Percentiles rank a stretch among this genome's conserved stretches.
Evolutionary conservation across 2,888 invertebrate species (phyloP).

Genomic region (Gastracanthus pulcherrimus): DNA sequence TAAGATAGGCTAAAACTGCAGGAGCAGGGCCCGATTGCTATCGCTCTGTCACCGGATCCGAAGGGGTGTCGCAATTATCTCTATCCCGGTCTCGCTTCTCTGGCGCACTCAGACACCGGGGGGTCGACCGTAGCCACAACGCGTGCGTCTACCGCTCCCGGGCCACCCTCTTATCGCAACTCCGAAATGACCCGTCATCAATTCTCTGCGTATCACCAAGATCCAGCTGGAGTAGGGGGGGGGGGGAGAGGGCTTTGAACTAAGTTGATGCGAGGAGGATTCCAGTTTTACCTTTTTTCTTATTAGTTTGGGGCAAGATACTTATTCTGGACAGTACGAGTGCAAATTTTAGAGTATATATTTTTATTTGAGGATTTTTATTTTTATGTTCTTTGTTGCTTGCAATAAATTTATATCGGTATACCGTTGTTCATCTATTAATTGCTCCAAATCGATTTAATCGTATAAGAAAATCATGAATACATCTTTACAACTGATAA

Average conservation of each 20-base stretch:
- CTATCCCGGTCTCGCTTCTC: too few species aligned
- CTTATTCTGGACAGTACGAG: background rate
- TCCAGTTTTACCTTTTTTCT: background rate
- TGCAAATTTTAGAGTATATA: too few species aligned
- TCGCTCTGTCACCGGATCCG: background rate
- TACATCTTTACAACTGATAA: too few species aligned
- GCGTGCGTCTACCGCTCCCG: too few species aligned
- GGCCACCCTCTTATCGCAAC: constrained; percentile 28
- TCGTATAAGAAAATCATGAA: too few species aligned
- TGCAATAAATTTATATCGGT: too few species aligned
- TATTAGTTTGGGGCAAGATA: too few species aligned
- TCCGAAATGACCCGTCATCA: constrained; percentile 24
- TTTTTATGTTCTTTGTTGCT: background rate
- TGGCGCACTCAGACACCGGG: background rate
- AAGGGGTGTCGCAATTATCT: constrained; percentile 22
- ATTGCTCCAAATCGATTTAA: too few species aligned
- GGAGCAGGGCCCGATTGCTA: too few species aligned
- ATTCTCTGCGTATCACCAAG: constrained; percentile 21
- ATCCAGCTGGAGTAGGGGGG: background rate
- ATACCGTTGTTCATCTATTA: too few species aligned
- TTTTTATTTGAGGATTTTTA: background rate
- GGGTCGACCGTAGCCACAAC: background rate
- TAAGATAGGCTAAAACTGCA: too few species aligned
- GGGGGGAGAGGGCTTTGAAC: background rate
- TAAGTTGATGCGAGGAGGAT: background rate